These are phyloP conservation scores for Sarotherodon lohbergeri DNA, from an alignment of 2,113 vertebrate species.

Conservation along the genomic window DNA sequence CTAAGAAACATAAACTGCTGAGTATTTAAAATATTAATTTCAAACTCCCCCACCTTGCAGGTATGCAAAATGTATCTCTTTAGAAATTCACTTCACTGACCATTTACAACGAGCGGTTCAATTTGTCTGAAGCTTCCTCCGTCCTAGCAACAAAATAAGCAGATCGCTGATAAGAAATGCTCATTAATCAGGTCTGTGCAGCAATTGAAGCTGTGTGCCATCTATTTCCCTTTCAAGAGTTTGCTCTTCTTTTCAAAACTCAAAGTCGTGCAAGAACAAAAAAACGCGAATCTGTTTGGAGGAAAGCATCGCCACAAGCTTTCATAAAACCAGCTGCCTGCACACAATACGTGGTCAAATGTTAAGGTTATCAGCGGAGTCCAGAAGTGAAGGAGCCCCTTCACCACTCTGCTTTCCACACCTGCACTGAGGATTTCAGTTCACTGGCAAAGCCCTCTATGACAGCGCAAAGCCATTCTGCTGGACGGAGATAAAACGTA, in stretches of 20 bases:
- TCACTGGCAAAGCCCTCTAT: constrained; percentile 29
- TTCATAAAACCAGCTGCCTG: constrained; percentile 21
- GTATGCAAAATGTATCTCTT: not conserved
- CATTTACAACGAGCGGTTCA: not conserved
- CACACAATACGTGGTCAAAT: constrained; percentile 66
- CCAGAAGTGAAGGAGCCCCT: constrained; percentile 61
- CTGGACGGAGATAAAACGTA: constrained; percentile 63
- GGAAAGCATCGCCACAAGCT: constrained; percentile 11
- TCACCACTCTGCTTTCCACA: constrained; percentile 32
- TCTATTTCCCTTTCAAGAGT: not conserved
- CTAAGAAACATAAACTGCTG: constrained; percentile 29
- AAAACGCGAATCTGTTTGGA: not conserved
- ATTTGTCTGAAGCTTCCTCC: not conserved
- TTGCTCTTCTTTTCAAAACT: not conserved
- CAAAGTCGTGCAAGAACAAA: not conserved
- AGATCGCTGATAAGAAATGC: constrained; percentile 33
- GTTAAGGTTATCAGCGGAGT: constrained; percentile 70
- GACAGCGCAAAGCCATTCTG: constrained; percentile 54
- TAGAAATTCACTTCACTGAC: not conserved
- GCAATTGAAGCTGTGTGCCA: not conserved
- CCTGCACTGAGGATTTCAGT: constrained; percentile 58
- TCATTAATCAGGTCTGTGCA: constrained; percentile 30
- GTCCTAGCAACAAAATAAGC: constrained; percentile 9
- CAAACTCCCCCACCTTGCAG: constrained; percentile 1
- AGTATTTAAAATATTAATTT: constrained; percentile 27